Evolutionary conservation across 2,797 vertebrate species (phyloP), one percentile per base, ranked within the genome.

Genomic region (Linurgus olivaceus): DNA sequence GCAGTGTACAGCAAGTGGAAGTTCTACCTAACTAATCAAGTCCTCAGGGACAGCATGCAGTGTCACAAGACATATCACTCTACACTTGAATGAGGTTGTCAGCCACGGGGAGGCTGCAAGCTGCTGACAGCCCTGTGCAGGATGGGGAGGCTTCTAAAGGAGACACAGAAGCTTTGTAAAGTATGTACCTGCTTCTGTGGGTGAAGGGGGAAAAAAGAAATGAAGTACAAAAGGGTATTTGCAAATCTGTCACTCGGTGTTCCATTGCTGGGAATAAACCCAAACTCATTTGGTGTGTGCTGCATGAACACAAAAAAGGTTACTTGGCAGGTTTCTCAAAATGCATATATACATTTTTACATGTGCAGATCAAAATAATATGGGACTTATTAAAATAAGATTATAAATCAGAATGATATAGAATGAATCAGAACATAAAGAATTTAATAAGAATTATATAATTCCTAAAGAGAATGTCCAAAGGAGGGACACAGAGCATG

Each of bases 1-100:
- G 95, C 51, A 75, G 67, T 44, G 72, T 85, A 58, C 57, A 93
- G 72, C 95, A 94, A 94, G 54, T 29, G 94, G 91, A 82, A 87
- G 93, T 94, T 96, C 78, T 97, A 70, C 92, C 97, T 97, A 97
- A 98, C 98, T 98, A 98, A 98, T 96, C 96, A 97, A 98, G 97
- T 97, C 97, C 97, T 66, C 86, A 54, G 76, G 96, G 93, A 82
- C 74, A 77, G 73, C 66, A 70, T 54, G 68, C 89, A 65, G 81
- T 73, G 94, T 94, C 90, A 92, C 95, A 90, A 95, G 94, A 86
- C 45, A 78, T 71, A 94, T 94, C 92, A 72, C 91, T 96, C 83
- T 37, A 84, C 84, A 79, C 71, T 37, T 81, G 80, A 88, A 95
- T 92, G 84, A 93, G 84, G 74, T 79, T 94, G 95, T 95, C 96